These are phyloP conservation scores for Rhagium mordax DNA, from an alignment of 2,888 invertebrate genomes.

Conservation along the genomic window DNA sequence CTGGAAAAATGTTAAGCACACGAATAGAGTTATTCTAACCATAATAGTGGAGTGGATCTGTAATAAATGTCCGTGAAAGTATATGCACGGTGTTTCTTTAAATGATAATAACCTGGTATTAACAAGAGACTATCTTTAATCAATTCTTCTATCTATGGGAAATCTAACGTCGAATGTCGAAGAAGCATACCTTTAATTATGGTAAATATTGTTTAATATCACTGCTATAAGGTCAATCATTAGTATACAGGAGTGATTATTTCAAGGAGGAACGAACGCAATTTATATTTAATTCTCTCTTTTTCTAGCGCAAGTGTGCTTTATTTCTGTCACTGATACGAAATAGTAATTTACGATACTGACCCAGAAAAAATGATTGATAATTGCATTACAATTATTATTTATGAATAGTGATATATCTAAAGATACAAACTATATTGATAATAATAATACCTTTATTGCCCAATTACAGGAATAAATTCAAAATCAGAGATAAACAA, in stretches of 20 bases:
- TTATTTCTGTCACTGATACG: no score
- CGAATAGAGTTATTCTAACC: conserved; percentile 30
- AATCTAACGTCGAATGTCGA: not conserved
- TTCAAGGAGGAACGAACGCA: not conserved
- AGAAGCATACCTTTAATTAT: conserved; percentile 8
- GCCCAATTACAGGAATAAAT: no score
- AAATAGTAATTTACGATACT: no score
- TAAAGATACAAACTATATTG: no score
- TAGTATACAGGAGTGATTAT: not conserved
- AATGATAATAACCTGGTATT: conserved; percentile 28
- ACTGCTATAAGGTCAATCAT: not conserved
- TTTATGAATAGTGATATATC: no score
- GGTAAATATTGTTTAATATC: conserved; percentile 5
- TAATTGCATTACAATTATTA: no score
- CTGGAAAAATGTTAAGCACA: conserved; percentile 28
- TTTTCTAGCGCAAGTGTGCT: not conserved
- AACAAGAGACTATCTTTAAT: conserved; percentile 4
- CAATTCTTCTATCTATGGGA: conserved; percentile 5
- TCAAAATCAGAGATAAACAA: no score
- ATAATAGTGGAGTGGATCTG: conserved; percentile 22
- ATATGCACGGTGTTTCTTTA: conserved; percentile 20
- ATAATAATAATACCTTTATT: no score
- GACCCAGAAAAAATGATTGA: no score
- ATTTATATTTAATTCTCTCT: not conserved
- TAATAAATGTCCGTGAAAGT: conserved; percentile 30